Evolutionary conservation across 2,888 invertebrate species (phyloP), one percentile per base, ranked within the genome.

Genomic region (Eucriotettix oculatus): DNA sequence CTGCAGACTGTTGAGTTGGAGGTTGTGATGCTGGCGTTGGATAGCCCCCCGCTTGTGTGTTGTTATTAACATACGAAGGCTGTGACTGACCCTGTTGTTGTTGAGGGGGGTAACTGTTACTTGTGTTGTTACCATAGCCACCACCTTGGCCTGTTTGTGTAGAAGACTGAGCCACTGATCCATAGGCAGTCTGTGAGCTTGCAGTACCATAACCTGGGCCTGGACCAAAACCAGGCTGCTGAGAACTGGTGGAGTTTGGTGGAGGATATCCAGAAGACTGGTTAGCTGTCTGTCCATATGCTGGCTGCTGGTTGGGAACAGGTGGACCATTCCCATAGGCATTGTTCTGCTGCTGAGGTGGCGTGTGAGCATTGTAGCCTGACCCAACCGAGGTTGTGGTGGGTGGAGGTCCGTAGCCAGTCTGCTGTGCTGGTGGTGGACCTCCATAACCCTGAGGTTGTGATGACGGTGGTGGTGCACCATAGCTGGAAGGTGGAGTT

Each of bases 201-300:
- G 64, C 58, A 10, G 65, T 61, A 0, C 64, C 65, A 60, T 66
- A 66, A 7, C 62, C 64, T 54, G 64, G 62, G 42, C 65, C 64
- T 16, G 58, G 61, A 10, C 58, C 58, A 9, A 61, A 59, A 10
- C 61, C 60, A 16, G 62, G 64, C 52, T 61, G 59, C 29, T 29
- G 29, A 29, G 29, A 29, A 52, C 56, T 58, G 16, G 54, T 54
- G 42, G 56, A 53, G 41, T 61, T 69, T 65, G 74, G 75, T 10
- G 79, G 73, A 11, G 85, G 83, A 61, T 81, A 79, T 69, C 85
- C 85, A 1, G 80, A 82, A 66, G 84, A 84, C 42, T 83, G 82
- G 64, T 80, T 78, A 65, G 83, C 29, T 29, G 83, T 83, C 59
- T 84, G 84, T 14, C 84, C 84, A 73, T 85, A 85, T 43, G 75